phyloP scores from a whole-genome alignment of 2,888 invertebrate genomes.

The Macrophya annulata region DNA sequence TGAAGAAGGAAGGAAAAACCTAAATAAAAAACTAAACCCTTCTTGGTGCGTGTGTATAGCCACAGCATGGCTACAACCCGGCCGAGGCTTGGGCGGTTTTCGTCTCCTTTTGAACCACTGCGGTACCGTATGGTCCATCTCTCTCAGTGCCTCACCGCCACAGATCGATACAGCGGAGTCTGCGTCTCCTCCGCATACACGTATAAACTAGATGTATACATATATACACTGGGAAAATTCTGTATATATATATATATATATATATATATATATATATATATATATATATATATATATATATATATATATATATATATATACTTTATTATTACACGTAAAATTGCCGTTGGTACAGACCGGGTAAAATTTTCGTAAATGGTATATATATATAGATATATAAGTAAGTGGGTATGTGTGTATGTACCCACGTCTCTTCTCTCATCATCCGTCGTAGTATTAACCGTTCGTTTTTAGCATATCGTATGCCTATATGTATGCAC shows the following conservation, averaged over 20 bases:
- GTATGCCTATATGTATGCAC: background rate
- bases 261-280: background rate
- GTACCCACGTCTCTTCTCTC: too few species aligned
- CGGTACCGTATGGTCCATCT: conserved; percentile 52
- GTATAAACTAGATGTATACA: background rate
- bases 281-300: background rate
- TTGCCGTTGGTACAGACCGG: background rate
- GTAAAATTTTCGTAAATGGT: background rate
- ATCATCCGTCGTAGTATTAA: too few species aligned
- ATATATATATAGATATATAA: background rate
- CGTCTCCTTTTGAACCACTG: conserved; percentile 53
- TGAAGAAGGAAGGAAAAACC: background rate
- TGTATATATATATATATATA: background rate
- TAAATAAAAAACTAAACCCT: conserved; percentile 10
- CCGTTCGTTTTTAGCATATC: background rate
- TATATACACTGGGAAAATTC: background rate
- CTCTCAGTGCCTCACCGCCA: conserved; percentile 57
- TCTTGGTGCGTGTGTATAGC: background rate
- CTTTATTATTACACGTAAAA: conserved; percentile 38
- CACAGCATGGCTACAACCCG: conserved; percentile 31
- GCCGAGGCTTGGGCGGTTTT: conserved; percentile 36
- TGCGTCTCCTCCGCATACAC: conserved; percentile 72
- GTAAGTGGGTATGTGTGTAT: background rate
- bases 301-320: background rate
- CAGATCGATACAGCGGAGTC: conserved; percentile 79